phyloP scores from a whole-genome alignment of 2,888 invertebrate genomes.

The Amphipyra berbera region DNA sequence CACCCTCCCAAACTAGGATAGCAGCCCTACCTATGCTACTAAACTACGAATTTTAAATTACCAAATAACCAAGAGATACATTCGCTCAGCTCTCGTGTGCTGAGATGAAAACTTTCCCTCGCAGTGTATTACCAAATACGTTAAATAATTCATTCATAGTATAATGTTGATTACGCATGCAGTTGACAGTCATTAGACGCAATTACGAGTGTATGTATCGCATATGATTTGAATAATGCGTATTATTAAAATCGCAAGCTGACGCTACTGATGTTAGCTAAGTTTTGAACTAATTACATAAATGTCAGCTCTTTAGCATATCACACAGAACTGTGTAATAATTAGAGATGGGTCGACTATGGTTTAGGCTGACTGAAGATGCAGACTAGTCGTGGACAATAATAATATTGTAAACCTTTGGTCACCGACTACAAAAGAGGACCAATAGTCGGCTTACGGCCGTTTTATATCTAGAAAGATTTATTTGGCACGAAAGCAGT shows the following conservation, averaged over 20 bases:
- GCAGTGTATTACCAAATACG: constrained; percentile 24
- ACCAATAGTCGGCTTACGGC: too few relatives aligned
- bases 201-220: constrained; percentile 38
- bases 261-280: neutral
- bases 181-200: constrained; percentile 39
- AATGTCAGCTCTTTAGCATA: neutral
- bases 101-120: constrained; percentile 42
- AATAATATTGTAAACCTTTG: too few relatives aligned
- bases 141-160: constrained; percentile 46
- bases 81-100: neutral
- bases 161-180: constrained; percentile 44
- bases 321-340: too few relatives aligned
- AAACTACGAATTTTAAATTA: neutral
- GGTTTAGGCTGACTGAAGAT: too few relatives aligned
- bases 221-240: constrained; percentile 42
- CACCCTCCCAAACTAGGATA: too few relatives aligned
- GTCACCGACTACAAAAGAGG: too few relatives aligned
- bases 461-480: too few relatives aligned
- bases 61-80: too few relatives aligned
- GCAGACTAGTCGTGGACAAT: too few relatives aligned
- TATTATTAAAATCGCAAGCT: constrained; percentile 16
- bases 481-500: too few relatives aligned
- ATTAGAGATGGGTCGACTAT: too few relatives aligned
- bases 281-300: neutral
- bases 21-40: too few relatives aligned